Evolutionary conservation across 2,113 vertebrate species (phyloP).

Genomic region (Tachysurus fulvidraco): DNA sequence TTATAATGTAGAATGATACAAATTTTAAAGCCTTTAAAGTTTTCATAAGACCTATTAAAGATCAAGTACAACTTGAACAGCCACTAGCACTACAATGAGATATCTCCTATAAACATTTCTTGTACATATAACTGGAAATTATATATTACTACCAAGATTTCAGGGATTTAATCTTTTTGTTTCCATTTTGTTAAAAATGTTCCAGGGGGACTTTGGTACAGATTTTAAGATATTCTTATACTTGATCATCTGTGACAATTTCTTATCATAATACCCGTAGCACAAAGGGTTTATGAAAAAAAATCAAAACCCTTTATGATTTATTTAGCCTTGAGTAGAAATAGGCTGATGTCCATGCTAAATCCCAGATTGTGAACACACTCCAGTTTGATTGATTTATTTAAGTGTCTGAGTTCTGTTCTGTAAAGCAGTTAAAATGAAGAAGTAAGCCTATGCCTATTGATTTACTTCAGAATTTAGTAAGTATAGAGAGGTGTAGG

Average conservation of each 20-base stretch:
- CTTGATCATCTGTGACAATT: neutral
- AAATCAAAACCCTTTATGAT: neutral
- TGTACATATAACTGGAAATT: neutral
- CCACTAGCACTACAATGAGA: neutral
- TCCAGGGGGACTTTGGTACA: neutral
- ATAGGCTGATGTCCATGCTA: neutral
- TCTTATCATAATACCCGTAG: neutral
- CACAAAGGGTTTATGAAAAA: neutral
- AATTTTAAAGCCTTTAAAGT: no score
- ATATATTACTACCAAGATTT: neutral
- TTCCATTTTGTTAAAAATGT: neutral
- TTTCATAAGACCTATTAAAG: neutral
- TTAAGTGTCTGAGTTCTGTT: neutral
- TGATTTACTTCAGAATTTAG: slow-evolving; percentile 51
- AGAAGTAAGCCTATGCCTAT: slow-evolving; percentile 17
- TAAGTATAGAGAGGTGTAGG: slow-evolving; percentile 55
- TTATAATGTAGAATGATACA: no score
- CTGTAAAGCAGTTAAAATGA: neutral
- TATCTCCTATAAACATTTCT: neutral
- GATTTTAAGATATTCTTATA: neutral
- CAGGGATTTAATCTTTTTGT: neutral
- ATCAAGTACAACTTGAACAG: neutral
- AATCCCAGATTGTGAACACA: neutral
- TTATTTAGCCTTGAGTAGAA: neutral
- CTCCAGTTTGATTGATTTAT: slow-evolving; percentile 4